phyloP scores from a whole-genome alignment of 2,797 vertebrate species.

The Caiman crocodilus region DNA sequence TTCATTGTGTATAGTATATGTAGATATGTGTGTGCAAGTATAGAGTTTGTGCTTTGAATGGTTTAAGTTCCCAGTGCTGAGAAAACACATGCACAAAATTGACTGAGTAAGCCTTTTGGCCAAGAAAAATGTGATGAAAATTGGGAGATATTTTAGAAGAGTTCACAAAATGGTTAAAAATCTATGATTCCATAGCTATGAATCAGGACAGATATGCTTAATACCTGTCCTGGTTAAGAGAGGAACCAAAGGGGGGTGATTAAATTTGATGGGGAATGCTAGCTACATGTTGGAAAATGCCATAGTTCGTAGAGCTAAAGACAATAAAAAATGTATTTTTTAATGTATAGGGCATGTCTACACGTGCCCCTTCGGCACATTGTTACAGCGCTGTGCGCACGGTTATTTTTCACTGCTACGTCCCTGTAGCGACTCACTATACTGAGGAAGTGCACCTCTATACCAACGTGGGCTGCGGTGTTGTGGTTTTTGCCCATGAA shows the following conservation, averaged over 20 bases:
- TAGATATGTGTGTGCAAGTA: not conserved
- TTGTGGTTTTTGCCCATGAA: too few relatives aligned
- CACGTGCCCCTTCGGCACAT: too few relatives aligned
- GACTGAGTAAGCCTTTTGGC: not conserved
- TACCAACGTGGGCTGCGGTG: too few relatives aligned
- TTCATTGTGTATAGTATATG: not conserved
- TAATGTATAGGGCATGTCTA: not conserved
- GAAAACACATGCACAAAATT: not conserved
- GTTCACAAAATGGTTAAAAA: not conserved
- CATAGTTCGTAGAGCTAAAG: not conserved
- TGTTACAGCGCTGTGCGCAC: too few relatives aligned
- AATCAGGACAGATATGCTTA: not conserved
- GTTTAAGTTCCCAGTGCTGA: not conserved
- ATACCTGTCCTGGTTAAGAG: not conserved
- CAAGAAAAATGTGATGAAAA: not conserved
- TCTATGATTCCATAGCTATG: not conserved
- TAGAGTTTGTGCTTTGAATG: not conserved
- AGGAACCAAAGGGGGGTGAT: not conserved
- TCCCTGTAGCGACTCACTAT: too few relatives aligned
- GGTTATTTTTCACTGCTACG: too few relatives aligned
- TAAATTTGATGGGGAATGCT: conserved; percentile 18
- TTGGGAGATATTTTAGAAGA: not conserved
- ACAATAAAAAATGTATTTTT: not conserved
- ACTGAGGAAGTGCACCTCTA: too few relatives aligned
- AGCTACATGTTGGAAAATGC: conserved; percentile 41